Evolutionary conservation across 30 jellyfish, hydroid and myxozoan species (phyloP).

Genomic region (Mastigias papua): DNA sequence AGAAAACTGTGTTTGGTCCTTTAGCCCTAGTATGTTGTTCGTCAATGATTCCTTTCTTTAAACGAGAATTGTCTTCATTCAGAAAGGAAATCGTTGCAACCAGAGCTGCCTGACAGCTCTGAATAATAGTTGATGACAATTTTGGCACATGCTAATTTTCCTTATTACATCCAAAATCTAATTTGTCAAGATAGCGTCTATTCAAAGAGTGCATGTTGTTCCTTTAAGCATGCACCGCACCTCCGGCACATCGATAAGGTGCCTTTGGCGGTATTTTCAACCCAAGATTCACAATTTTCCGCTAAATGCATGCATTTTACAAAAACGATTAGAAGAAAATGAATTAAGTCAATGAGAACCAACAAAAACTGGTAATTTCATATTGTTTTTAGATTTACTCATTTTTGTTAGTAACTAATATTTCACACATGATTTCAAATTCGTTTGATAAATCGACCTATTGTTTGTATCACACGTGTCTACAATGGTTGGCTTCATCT

Average conservation of each 20-base stretch:
- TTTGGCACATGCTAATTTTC: not conserved
- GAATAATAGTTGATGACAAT: not conserved
- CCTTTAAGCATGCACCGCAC: not conserved
- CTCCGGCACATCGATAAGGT: not conserved
- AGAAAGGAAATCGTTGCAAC: not conserved
- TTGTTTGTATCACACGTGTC: not conserved
- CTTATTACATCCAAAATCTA: not conserved
- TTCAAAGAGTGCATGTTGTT: not conserved
- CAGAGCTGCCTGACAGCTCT: not conserved
- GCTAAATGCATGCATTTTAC: slow-evolving; percentile 2
- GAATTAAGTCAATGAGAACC: not conserved
- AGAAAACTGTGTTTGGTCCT: no score
- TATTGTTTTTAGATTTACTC: not conserved
- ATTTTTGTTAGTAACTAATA: not conserved
- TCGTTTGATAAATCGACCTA: not conserved
- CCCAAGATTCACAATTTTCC: not conserved
- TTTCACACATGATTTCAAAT: not conserved
- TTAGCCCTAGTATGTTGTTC: no score
- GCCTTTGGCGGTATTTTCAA: not conserved
- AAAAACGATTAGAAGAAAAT: not conserved
- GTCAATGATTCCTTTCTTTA: no score
- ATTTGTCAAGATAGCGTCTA: not conserved
- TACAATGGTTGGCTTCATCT: not conserved
- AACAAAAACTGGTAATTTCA: not conserved
- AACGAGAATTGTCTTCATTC: not conserved